Conservation (phyloP, 2,888 invertebrate genomes). For the Eupithecia pulchellata region DNA sequence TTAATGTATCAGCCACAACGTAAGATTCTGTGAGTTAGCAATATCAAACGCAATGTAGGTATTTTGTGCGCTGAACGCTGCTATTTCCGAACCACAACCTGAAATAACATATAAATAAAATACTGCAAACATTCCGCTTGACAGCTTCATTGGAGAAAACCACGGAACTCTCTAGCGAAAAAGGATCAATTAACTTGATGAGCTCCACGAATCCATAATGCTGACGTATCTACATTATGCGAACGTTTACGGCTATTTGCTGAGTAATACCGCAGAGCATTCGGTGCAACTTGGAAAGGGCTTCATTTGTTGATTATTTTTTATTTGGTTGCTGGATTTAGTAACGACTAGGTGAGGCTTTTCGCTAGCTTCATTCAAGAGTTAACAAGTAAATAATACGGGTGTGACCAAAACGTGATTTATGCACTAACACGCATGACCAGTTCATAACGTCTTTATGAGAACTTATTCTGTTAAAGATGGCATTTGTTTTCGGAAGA, state of each 20-base stretch:
- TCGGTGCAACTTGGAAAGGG: constrained; percentile 52
- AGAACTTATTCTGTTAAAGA: no score
- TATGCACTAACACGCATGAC: not conserved
- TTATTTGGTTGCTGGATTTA: constrained; percentile 48
- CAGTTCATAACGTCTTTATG: no score
- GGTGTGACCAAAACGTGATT: not conserved
- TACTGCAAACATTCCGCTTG: constrained; percentile 17
- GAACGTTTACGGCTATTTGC: constrained; percentile 61
- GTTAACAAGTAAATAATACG: not conserved
- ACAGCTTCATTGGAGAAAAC: constrained; percentile 44
- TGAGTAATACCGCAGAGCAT: constrained; percentile 56
- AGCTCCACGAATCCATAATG: constrained; percentile 77
- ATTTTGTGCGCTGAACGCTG: not conserved
- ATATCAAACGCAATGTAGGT: not conserved
- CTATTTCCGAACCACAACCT: constrained; percentile 1
- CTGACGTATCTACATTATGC: constrained; percentile 80
- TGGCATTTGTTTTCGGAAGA: no score
- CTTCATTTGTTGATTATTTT: constrained; percentile 53
- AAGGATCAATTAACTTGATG: constrained; percentile 84
- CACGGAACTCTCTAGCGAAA: constrained; percentile 65
- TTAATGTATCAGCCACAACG: not conserved
- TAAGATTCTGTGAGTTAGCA: not conserved
- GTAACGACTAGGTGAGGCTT: not conserved
- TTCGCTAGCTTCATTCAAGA: constrained; percentile 7
- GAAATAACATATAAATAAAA: not conserved